These are phyloP conservation scores for Caradrina kadenii DNA, from an alignment of 2,888 invertebrate species.

Conservation along the genomic window DNA sequence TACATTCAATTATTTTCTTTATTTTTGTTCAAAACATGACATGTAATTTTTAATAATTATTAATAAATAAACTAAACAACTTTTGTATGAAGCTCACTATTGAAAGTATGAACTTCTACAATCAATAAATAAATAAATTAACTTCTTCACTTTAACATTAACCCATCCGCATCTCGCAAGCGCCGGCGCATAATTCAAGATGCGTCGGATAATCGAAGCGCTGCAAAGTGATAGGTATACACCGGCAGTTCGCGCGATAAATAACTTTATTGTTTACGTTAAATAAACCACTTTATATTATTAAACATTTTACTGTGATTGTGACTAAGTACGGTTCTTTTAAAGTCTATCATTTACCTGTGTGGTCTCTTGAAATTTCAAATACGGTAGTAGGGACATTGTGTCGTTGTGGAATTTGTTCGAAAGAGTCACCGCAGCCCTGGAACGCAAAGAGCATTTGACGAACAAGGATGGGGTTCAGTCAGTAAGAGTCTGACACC, in stretches of 20 bases:
- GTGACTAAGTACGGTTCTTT: background rate
- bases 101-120: too few relatives aligned
- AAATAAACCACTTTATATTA: conserved; percentile 49
- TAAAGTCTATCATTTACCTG: background rate
- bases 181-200: conserved; percentile 73
- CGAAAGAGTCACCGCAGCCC: too few relatives aligned
- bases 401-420: too few relatives aligned
- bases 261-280: conserved; percentile 51
- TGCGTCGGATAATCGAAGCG: conserved; percentile 72
- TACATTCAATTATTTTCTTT: too few relatives aligned
- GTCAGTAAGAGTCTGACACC: too few relatives aligned
- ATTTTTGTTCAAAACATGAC: too few relatives aligned
- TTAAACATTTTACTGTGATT: conserved; percentile 35
- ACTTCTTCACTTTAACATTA: conserved; percentile 50
- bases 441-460: too few relatives aligned
- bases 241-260: conserved; percentile 58
- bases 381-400: background rate
- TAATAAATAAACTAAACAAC: too few relatives aligned
- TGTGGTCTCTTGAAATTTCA: background rate
- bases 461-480: too few relatives aligned
- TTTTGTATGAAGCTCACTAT: too few relatives aligned
- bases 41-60: too few relatives aligned
- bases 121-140: too few relatives aligned
- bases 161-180: conserved; percentile 34
- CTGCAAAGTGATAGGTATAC: conserved; percentile 66